Evolutionary conservation across 2,888 invertebrate species (phyloP).

Genomic region (Eilema griseolum): DNA sequence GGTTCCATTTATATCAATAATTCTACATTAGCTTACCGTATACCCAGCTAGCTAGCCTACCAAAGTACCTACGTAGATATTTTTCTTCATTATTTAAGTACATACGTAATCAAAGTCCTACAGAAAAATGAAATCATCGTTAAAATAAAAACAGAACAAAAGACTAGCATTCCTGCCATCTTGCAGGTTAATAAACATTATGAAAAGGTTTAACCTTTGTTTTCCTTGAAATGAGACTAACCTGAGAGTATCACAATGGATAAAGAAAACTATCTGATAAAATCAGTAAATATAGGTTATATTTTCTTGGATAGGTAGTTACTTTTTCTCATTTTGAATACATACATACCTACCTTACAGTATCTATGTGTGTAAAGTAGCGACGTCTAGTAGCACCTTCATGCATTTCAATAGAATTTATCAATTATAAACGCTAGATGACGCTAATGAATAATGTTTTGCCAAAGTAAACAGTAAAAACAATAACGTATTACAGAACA

Average conservation of each 20-base stretch:
- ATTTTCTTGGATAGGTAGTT: not conserved
- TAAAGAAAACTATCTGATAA: slow-evolving; percentile 27
- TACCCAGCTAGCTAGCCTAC: not conserved
- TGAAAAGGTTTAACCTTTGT: slow-evolving; percentile 28
- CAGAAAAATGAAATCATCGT: not conserved
- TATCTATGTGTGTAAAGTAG: not conserved
- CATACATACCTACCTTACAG: too few relatives aligned
- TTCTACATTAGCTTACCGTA: not conserved
- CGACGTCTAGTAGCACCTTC: slow-evolving; percentile 13
- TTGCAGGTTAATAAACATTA: slow-evolving; percentile 45
- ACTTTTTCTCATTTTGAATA: not conserved
- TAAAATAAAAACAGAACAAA: slow-evolving; percentile 26
- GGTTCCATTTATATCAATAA: not conserved
- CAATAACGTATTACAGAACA: not conserved
- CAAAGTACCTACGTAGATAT: not conserved
- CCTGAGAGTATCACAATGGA: slow-evolving; percentile 41
- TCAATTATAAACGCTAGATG: not conserved
- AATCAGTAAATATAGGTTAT: not conserved
- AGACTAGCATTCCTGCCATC: slow-evolving; percentile 51
- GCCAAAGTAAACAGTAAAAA: not conserved
- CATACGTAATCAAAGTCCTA: not conserved
- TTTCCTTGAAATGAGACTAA: slow-evolving; percentile 28
- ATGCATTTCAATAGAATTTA: not conserved
- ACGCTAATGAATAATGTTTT: not conserved
- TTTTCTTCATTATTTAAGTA: not conserved